Percentiles rank a stretch among this genome's conserved stretches.
Evolutionary conservation across 2,113 vertebrate species (phyloP).

Genomic region (Brachionichthys hirsutus): DNA sequence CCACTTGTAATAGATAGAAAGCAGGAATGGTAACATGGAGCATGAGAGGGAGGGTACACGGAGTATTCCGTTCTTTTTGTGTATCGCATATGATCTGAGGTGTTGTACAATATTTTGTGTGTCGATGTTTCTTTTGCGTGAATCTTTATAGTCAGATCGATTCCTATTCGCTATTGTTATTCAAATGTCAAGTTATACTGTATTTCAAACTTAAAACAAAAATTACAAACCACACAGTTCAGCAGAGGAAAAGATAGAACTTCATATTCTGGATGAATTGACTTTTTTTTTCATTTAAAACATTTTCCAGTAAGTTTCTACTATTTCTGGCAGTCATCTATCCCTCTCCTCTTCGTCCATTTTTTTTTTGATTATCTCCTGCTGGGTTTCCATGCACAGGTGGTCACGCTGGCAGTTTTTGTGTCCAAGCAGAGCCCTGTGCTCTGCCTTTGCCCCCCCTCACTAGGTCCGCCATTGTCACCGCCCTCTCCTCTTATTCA

Average conservation of each 20-base stretch:
- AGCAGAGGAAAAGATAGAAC: too few species aligned
- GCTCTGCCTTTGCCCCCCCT: slow-evolving; percentile 70
- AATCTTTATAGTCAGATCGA: too few species aligned
- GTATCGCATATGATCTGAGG: slow-evolving; percentile 1
- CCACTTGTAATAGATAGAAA: slow-evolving; percentile 58
- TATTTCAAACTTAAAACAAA: too few species aligned
- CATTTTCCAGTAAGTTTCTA: too few species aligned
- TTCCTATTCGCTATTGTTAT: too few species aligned
- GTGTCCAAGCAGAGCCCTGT: slow-evolving; percentile 53
- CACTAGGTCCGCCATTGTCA: slow-evolving; percentile 45
- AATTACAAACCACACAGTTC: too few species aligned
- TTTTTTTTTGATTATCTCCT: slow-evolving; percentile 48
- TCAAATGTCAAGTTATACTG: too few species aligned
- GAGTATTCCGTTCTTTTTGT: slow-evolving; percentile 1
- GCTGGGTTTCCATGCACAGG: slow-evolving; percentile 51
- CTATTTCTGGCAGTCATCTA: neutral
- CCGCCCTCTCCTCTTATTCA: slow-evolving; percentile 58
- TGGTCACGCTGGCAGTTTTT: slow-evolving; percentile 69
- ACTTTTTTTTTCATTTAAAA: too few species aligned
- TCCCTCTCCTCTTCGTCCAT: slow-evolving; percentile 10
- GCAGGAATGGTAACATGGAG: slow-evolving; percentile 1
- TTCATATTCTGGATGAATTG: too few species aligned
- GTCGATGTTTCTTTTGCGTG: too few species aligned
- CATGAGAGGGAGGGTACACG: slow-evolving; percentile 1
- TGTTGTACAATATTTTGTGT: neutral